These are phyloP conservation scores for Aleiodes sp. DNA, from an alignment of 1,140 invertebrate species.

Conservation along the genomic window DNA sequence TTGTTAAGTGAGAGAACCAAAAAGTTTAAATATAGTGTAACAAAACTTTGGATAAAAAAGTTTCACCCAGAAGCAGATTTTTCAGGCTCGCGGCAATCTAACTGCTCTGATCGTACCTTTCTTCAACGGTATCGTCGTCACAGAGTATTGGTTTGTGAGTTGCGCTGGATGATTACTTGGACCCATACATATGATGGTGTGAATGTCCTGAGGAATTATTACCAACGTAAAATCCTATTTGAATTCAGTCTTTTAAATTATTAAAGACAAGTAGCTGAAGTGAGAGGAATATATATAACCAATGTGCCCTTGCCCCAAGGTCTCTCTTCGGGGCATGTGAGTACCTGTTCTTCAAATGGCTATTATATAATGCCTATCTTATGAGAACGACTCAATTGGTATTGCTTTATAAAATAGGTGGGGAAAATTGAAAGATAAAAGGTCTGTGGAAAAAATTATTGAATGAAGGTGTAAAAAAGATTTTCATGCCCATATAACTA, in stretches of 20 bases:
- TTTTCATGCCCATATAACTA: not conserved
- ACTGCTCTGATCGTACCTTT: not conserved
- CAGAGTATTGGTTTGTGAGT: not conserved
- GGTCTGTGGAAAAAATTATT: not conserved
- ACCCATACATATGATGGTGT: not conserved
- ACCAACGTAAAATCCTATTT: not conserved
- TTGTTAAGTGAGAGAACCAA: not conserved
- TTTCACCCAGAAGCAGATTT: no score
- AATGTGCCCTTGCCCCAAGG: constrained; percentile 8
- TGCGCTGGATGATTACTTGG: not conserved
- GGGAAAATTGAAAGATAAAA: not conserved
- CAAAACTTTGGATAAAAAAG: not conserved
- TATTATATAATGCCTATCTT: not conserved
- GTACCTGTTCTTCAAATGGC: not conserved
- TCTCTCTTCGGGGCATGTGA: not conserved
- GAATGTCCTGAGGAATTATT: not conserved
- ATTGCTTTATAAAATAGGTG: not conserved
- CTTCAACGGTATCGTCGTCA: constrained; percentile 14
- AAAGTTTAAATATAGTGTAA: constrained; percentile 13
- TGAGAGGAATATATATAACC: not conserved
- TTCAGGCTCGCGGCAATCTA: no score
- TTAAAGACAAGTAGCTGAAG: not conserved
- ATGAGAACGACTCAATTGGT: not conserved
- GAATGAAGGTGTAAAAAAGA: not conserved
- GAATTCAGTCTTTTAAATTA: not conserved